A percentile compares a stretch with the other conserved stretches of the same genome.
phyloP scores from a whole-genome alignment of 2,113 vertebrate species.

The Grammomys surdaster region DNA sequence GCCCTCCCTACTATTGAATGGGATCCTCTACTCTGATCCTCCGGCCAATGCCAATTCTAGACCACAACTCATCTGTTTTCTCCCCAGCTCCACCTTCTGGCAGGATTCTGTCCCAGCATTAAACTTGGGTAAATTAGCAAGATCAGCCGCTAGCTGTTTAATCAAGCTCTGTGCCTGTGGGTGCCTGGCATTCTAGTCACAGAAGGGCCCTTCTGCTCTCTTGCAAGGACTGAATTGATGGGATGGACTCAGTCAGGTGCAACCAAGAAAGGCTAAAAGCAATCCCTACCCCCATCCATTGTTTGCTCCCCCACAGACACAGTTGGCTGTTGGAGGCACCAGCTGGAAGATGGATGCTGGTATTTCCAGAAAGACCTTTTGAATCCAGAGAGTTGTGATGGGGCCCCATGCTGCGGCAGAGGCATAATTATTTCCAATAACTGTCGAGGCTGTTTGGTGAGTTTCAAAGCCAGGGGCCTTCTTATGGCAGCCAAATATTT shows the following conservation, averaged over 20 bases:
- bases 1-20: too few species aligned
- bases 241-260: conserved; percentile 61
- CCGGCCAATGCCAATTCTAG: not conserved
- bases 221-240: conserved; percentile 57
- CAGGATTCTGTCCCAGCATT: not conserved
- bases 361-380: conserved; percentile 66
- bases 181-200: conserved; percentile 18
- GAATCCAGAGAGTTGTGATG: conserved; percentile 31
- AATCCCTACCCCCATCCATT: not conserved
- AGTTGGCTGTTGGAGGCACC: conserved; percentile 37
- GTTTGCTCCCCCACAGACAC: not conserved
- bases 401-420: conserved; percentile 3
- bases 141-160: not conserved
- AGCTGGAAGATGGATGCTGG: conserved; percentile 48
- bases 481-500: not conserved
- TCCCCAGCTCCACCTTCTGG: not conserved
- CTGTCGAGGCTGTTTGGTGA: conserved; percentile 37
- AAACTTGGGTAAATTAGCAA: not conserved
- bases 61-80: not conserved
- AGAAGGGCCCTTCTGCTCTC: conserved; percentile 2
- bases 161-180: not conserved
- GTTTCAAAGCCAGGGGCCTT: conserved; percentile 47
- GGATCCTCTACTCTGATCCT: not conserved
- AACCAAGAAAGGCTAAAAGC: conserved; percentile 40
- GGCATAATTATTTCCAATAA: conserved; percentile 69